Base-by-base conservation (phyloP, 2,797 vertebrate species). In the Echeneis naucrates region DNA sequence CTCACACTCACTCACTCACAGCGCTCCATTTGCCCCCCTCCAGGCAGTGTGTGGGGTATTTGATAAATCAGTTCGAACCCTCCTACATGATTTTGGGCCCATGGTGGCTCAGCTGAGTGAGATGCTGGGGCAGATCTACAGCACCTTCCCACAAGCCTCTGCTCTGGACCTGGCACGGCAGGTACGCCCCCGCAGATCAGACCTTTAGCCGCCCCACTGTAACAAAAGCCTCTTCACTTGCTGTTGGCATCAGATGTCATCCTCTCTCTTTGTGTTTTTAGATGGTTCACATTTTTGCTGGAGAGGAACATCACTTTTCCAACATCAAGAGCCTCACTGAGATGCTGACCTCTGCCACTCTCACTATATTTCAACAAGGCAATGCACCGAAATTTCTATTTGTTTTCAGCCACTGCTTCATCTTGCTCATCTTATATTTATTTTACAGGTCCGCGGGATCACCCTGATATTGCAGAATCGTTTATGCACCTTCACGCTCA, bases 401-500 rank as follows among this genome's bases (percentile, higher is more conserved):
- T 24, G 4, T 23, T 30, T 59, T 1, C 0, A 35, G 6, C 54
- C 68, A 70, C 38, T 19, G 83, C 88, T 92, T 57, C 51, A 0
- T 42, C 23, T 32, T 8, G 11, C 35, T 64, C 10, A 64, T 8
- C 13, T 85, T 27, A 8, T 57, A 0, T 93, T 93, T 94, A 88
- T 90, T 93, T 90, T 90, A 9, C 79, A 99, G 98, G 96, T 92
- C 96, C 96, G 82, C 96, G 97, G 92, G 96, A 99, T 94, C 96
- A 99, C 95, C 98, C 98, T 89, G 98, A 99, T 94, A 96, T 99
- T 92, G 97, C 97, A 89, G 98, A 98, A 94, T 99, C 98, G 74
- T 99, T 99, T 92, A 97, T 99, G 98, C 95, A 96, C 94, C 97
- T 99, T 93, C 98, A 99, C 84, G 95, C 96, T 94, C 97, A 99